Conservation (phyloP, 2,797 vertebrate species). For the Crocodylus rhombifer region DNA sequence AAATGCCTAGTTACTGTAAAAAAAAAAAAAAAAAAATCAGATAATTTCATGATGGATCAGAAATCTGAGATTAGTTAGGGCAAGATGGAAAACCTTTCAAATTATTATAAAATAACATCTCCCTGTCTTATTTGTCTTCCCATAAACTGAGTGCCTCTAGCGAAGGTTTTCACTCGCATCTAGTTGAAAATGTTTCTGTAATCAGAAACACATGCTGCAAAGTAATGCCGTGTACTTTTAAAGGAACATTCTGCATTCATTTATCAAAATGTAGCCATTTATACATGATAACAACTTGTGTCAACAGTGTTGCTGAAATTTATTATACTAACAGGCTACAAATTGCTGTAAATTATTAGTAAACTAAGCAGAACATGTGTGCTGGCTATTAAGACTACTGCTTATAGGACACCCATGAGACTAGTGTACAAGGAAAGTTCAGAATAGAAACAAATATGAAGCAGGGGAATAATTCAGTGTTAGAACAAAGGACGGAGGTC, state of each 20-base stretch:
- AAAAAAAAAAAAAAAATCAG: background rate
- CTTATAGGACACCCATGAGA: background rate
- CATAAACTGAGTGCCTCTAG: slow-evolving; percentile 13
- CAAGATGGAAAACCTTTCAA: background rate
- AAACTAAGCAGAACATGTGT: slow-evolving; percentile 57
- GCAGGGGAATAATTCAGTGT: background rate
- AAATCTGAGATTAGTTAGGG: slow-evolving; percentile 52
- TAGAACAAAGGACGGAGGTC: background rate
- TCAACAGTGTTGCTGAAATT: slow-evolving; percentile 75
- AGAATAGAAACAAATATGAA: background rate
- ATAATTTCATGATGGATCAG: slow-evolving; percentile 76
- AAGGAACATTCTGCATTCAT: slow-evolving; percentile 65
- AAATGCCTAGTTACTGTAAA: background rate
- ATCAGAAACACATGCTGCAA: slow-evolving; percentile 80
- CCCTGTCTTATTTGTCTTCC: slow-evolving; percentile 21
- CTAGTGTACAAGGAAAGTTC: background rate
- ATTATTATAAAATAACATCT: slow-evolving; percentile 21
- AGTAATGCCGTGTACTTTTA: slow-evolving; percentile 19
- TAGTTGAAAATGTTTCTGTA: slow-evolving; percentile 63
- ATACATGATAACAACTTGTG: slow-evolving; percentile 70
- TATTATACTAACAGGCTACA: slow-evolving; percentile 79
- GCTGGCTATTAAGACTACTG: slow-evolving; percentile 35
- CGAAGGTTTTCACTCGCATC: slow-evolving; percentile 36
- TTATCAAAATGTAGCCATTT: slow-evolving; percentile 71
- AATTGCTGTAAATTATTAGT: slow-evolving; percentile 75